These are phyloP conservation scores for Corythornis cristatus DNA, from an alignment of 2,113 vertebrate species.

Conservation along the genomic window DNA sequence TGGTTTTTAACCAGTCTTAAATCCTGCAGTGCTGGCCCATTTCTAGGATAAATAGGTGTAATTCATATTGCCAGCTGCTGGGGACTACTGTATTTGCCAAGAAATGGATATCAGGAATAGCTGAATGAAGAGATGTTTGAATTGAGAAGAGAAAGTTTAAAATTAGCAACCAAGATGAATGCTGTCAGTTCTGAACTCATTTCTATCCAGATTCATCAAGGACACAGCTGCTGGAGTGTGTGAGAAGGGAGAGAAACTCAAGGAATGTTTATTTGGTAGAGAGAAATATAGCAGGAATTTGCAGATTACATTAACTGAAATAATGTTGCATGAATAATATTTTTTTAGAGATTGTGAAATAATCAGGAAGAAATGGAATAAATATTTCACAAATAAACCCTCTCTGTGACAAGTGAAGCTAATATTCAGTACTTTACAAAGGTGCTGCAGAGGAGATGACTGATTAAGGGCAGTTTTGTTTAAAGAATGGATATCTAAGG, in stretches of 20 bases:
- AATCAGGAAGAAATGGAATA: background rate
- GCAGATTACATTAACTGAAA: slow-evolving; percentile 43
- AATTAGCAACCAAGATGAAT: slow-evolving; percentile 65
- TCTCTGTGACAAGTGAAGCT: background rate
- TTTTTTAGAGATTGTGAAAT: background rate
- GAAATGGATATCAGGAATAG: slow-evolving; percentile 26
- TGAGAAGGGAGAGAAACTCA: slow-evolving; percentile 20
- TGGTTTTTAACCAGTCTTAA: background rate
- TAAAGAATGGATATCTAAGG: background rate
- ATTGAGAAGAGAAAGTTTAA: slow-evolving; percentile 51
- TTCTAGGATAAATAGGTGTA: slow-evolving; percentile 15
- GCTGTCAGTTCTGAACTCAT: slow-evolving; percentile 29
- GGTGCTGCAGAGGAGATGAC: background rate
- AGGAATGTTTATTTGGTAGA: slow-evolving; percentile 16
- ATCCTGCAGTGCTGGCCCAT: background rate
- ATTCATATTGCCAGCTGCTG: slow-evolving; percentile 49
- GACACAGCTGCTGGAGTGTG: slow-evolving; percentile 54
- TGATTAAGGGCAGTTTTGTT: background rate
- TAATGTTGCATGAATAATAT: slow-evolving; percentile 23
- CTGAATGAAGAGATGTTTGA: slow-evolving; percentile 19
- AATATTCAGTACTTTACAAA: background rate
- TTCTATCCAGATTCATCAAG: slow-evolving; percentile 37
- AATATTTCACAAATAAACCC: background rate
- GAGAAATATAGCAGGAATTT: slow-evolving; percentile 39
- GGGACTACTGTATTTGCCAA: background rate